Conservation (phyloP, 2,888 invertebrate species). For the Xestia c-nigrum region DNA sequence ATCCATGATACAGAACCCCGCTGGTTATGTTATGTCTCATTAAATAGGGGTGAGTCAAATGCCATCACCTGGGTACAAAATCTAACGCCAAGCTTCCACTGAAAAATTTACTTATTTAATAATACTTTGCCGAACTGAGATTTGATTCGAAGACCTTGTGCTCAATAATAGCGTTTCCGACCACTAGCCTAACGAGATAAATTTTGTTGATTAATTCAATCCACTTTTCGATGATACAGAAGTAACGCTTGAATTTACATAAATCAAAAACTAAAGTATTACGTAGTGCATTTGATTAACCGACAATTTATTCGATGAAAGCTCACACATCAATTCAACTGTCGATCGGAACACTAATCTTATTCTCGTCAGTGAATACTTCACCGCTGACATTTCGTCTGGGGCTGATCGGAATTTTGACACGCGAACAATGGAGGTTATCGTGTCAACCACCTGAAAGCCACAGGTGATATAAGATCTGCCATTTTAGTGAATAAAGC, state of each 20-base stretch:
- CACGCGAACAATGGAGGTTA: slow-evolving; percentile 20
- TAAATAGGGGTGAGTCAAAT: not conserved
- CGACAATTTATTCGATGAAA: slow-evolving; percentile 8
- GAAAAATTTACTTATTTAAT: not conserved
- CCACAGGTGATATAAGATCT: not conserved
- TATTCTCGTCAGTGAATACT: slow-evolving; percentile 26
- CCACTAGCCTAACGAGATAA: not conserved
- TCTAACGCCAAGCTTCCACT: not conserved
- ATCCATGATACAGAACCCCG: not conserved
- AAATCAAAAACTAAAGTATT: not conserved
- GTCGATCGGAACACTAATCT: slow-evolving; percentile 29
- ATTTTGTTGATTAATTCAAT: not conserved
- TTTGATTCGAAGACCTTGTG: not conserved
- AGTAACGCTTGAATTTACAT: not conserved
- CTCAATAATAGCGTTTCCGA: not conserved
- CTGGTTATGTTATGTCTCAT: not conserved
- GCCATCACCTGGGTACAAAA: not conserved
- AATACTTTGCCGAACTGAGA: not conserved
- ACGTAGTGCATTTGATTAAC: not conserved
- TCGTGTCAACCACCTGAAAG: slow-evolving; percentile 17
- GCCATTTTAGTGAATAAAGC: not conserved
- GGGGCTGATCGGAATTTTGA: slow-evolving; percentile 30
- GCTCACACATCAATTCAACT: slow-evolving; percentile 19
- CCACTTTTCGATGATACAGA: not conserved
- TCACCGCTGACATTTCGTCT: slow-evolving; percentile 33